These are phyloP conservation scores for Strix uralensis DNA, from an alignment of 2,113 vertebrate species.

Conservation along the genomic window DNA sequence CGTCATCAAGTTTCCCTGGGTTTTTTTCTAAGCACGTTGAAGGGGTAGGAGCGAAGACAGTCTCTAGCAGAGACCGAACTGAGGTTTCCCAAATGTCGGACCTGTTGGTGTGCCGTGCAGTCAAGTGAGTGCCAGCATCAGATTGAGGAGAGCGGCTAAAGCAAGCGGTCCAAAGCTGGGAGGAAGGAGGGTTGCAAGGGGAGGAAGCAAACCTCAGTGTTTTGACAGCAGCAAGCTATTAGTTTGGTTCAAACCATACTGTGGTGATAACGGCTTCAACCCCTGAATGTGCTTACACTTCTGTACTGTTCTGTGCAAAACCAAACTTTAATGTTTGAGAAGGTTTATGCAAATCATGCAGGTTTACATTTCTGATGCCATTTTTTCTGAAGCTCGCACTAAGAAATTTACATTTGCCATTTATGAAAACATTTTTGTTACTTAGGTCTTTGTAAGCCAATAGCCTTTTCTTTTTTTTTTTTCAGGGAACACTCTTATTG, in stretches of 20 bases:
- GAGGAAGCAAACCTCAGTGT: neutral
- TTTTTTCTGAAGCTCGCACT: neutral
- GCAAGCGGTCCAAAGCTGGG: neutral
- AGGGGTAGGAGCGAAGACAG: neutral
- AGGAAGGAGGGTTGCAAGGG: neutral
- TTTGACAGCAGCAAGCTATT: neutral
- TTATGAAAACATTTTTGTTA: neutral
- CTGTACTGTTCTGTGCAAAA: neutral
- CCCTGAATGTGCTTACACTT: neutral
- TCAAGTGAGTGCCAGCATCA: accelerated
- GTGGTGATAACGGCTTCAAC: neutral
- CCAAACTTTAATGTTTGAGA: neutral
- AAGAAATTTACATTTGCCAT: neutral
- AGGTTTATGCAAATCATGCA: neutral
- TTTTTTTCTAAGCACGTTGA: neutral
- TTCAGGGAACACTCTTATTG: neutral
- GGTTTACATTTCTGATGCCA: neutral
- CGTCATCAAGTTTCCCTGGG: neutral
- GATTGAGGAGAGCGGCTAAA: neutral
- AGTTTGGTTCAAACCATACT: neutral
- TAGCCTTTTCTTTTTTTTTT: neutral
- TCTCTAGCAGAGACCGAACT: neutral
- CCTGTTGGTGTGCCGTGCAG: neutral
- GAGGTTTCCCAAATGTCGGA: too few species aligned
- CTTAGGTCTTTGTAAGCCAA: neutral